phyloP scores from a whole-genome alignment of 92 coral and sea anemone genomes.

The Metridium senile region DNA sequence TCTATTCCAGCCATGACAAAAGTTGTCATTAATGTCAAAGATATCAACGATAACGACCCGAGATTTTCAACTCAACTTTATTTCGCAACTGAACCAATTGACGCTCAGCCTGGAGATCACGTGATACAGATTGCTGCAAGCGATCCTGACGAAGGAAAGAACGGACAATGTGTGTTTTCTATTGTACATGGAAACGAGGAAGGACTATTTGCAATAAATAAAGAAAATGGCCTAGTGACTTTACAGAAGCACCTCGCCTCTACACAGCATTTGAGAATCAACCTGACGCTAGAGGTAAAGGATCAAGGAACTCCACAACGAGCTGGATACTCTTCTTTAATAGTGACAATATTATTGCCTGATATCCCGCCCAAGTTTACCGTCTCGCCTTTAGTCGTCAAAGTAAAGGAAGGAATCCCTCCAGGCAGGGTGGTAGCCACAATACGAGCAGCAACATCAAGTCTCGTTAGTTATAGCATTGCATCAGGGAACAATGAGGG shows the following conservation, averaged over 20 bases:
- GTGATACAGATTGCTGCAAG: constrained; percentile 68
- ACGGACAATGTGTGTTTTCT: constrained; percentile 47
- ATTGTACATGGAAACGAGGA: constrained; percentile 64
- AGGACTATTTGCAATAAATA: constrained; percentile 62
- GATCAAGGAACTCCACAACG: constrained; percentile 35
- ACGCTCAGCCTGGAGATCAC: constrained; percentile 49
- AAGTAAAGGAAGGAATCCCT: constrained; percentile 63
- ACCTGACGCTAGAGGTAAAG: constrained; percentile 54
- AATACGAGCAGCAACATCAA: constrained; percentile 58
- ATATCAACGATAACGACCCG: constrained; percentile 85
- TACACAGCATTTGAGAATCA: constrained; percentile 28
- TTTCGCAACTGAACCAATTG: constrained; percentile 54
- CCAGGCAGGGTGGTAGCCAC: constrained; percentile 57
- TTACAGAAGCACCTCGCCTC: constrained; percentile 49
- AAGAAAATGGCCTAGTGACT: constrained; percentile 61
- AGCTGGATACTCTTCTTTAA: constrained; percentile 51
- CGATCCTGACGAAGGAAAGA: constrained; percentile 72
- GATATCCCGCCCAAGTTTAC: constrained; percentile 69
- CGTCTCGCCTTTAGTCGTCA: constrained; percentile 41
- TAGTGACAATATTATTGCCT: constrained; percentile 40
- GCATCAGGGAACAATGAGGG: constrained; percentile 70
- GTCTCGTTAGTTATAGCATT: constrained; percentile 47
- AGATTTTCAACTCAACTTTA: constrained; percentile 60
- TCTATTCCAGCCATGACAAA: constrained; percentile 60
- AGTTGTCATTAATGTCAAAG: constrained; percentile 71